Evolutionary conservation across 2,797 vertebrate species (phyloP).

Genomic region (Naso thynnoides): DNA sequence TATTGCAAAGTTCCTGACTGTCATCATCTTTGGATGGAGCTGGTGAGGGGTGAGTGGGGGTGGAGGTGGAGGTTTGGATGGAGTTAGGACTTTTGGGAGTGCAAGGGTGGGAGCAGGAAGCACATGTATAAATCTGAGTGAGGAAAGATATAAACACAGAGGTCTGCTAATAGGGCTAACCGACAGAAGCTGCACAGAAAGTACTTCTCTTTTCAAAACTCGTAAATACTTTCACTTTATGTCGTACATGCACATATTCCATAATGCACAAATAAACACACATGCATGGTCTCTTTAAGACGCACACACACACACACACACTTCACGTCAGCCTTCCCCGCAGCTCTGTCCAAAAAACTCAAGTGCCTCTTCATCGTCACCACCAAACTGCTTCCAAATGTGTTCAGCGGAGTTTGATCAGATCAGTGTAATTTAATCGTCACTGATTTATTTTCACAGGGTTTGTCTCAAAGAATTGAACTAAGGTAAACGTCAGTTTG

Average conservation of each 20-base stretch:
- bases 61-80: constrained; percentile 48
- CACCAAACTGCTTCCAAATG: neutral
- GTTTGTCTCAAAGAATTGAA: neutral
- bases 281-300: neutral
- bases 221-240: constrained; percentile 35
- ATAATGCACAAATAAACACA: constrained; percentile 17
- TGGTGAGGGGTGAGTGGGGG: constrained; percentile 63
- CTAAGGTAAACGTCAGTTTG: neutral
- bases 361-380: neutral
- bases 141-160: constrained; percentile 72
- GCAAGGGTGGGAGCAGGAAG: constrained; percentile 79
- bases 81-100: constrained; percentile 66
- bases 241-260: neutral
- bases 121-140: constrained; percentile 71
- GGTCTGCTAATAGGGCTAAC: constrained; percentile 62
- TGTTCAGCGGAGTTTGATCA: neutral
- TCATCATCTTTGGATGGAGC: constrained; percentile 68
- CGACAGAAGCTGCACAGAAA: constrained; percentile 49
- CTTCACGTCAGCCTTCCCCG: neutral
- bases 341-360: neutral
- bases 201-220: constrained; percentile 41
- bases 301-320: neutral
- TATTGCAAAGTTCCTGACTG: constrained; percentile 66
- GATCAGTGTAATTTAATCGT: neutral
- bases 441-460: neutral